Percentiles rank a stretch among this genome's conserved stretches.
Conservation (phyloP, 2,888 invertebrate species). For the Andricus quercusramuli region DNA sequence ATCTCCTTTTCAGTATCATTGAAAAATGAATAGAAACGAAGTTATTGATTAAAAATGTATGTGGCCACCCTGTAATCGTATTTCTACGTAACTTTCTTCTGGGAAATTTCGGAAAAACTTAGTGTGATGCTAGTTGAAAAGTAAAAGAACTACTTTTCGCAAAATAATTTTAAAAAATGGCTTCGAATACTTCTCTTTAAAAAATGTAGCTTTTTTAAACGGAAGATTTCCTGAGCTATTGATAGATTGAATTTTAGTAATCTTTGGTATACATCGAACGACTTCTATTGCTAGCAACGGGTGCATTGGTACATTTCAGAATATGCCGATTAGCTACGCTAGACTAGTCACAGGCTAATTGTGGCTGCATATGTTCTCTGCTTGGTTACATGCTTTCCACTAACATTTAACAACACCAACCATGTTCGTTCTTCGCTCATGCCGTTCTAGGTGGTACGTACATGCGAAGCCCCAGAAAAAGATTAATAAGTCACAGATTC, state of each 20-base stretch:
- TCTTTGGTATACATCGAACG: constrained; percentile 28
- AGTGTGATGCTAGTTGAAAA: background rate
- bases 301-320: constrained; percentile 53
- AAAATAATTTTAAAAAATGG: background rate
- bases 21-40: too few species aligned
- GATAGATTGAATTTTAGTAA: background rate
- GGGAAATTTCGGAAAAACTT: background rate
- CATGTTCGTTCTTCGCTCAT: constrained; percentile 72
- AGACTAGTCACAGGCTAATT: constrained; percentile 70
- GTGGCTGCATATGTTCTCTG: constrained; percentile 74
- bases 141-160: background rate
- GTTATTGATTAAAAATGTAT: too few species aligned
- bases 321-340: constrained; percentile 61
- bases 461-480: constrained; percentile 64
- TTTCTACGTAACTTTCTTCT: background rate
- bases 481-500: constrained; percentile 41
- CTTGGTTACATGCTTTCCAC: constrained; percentile 75
- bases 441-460: constrained; percentile 74
- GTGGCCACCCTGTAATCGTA: background rate
- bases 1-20: too few species aligned
- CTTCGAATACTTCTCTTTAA: constrained; percentile 11
- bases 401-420: constrained; percentile 73
- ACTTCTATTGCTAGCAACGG: constrained; percentile 45
- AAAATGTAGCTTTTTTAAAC: background rate
- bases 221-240: constrained; percentile 12